Evolutionary conservation across 2,113 vertebrate species (phyloP).

Genomic region (Lichenostomus cassidix): DNA sequence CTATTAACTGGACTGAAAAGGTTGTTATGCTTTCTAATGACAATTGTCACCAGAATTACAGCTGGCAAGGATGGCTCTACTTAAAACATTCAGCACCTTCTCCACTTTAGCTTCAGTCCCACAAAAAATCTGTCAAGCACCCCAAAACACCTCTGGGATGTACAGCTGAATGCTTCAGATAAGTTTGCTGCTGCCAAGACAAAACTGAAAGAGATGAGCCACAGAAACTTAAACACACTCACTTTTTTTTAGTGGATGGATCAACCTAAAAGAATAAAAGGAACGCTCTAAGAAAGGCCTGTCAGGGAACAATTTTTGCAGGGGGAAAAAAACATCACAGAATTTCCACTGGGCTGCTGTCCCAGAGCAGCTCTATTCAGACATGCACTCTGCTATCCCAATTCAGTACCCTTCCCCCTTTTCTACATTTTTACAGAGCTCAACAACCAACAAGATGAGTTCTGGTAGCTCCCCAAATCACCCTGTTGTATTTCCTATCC

Average conservation of each 20-base stretch:
- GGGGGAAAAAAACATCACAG: background rate
- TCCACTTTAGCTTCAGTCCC: background rate
- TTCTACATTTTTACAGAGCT: background rate
- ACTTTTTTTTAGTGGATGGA: background rate
- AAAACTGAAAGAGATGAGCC: background rate
- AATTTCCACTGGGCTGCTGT: background rate
- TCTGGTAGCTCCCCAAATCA: background rate
- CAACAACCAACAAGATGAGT: background rate
- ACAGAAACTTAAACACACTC: background rate
- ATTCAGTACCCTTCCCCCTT: background rate
- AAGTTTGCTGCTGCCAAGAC: background rate
- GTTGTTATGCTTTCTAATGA: background rate
- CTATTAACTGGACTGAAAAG: background rate
- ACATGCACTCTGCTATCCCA: background rate
- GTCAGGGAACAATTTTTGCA: background rate
- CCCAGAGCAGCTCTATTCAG: background rate
- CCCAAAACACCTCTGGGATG: background rate
- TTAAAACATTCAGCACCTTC: background rate
- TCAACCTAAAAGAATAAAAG: background rate
- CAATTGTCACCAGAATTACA: background rate
- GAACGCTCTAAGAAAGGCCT: background rate
- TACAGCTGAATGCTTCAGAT: background rate
- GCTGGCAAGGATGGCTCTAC: background rate
- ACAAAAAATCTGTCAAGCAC: background rate
- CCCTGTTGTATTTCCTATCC: background rate